Evolutionary conservation across 2,113 vertebrate species (phyloP), one percentile per base, ranked within the genome.

Genomic region (Clarias gariepinus): DNA sequence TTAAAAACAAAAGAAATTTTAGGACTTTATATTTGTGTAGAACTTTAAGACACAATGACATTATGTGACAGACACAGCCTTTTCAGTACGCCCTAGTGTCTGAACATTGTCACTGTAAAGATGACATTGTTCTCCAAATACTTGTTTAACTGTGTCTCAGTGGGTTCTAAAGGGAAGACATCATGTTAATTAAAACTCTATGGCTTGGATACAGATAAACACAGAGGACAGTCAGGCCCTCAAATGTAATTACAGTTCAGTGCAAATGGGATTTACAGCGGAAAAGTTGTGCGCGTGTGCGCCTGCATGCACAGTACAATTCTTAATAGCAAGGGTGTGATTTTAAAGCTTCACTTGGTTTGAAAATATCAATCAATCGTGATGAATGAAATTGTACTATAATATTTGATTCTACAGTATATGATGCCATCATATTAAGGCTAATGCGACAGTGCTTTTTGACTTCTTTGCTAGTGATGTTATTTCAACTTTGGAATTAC

Each of bases 171-270:
- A 28, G 52, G 83, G 68, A 85, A 47, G 64, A 82, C 77, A 86
- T 25, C 64, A 85, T 84, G 90, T 87, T 86, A 86, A 87, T 91
- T 86, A 85, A 73, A 83, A 57, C 41, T 55, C 83, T 87, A 60
- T 81, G 86, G 79, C 57, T 88, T 47, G 57, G 63, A 63, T 81
- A 73, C 76, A 61, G 28, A 84, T 47, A 86, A 30, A 71, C 55
- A 33, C 66, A 68, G 66, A 68, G 66, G 66, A 68, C 82, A 87
- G 81, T 64, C 77, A 83, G 68, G 57, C 73, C 83, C 83, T 82
- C 85, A 88, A 81, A 30, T 78, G 84, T 82, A 87, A 90, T 92
- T 91, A 90, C 68, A 82, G 82, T 85, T 88, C 52, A 85, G 85
- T 55, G 64, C 52, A 76, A 86, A 85, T 83, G 71, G 82, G 68